Percentiles rank a stretch among this genome's conserved stretches.
Evolutionary conservation across 2,888 invertebrate species (phyloP).

Genomic region (Esperia sulphurella): DNA sequence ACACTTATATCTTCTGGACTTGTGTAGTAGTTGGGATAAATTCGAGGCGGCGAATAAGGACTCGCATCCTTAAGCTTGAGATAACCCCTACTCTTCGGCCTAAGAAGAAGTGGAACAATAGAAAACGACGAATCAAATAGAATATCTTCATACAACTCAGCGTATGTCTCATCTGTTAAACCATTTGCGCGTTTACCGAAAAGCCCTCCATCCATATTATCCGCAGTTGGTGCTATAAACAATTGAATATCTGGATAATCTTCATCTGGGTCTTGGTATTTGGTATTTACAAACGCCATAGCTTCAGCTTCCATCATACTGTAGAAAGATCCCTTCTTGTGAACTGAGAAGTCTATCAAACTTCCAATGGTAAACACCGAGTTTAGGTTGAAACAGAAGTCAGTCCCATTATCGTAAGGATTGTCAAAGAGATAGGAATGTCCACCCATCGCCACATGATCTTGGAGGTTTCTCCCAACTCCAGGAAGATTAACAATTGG

Average conservation of each 20-base stretch:
- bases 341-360: conserved; percentile 80
- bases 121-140: conserved; percentile 84
- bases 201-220: conserved; percentile 88
- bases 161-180: conserved; percentile 82
- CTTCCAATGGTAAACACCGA: conserved; percentile 80
- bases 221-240: conserved; percentile 86
- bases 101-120: conserved; percentile 83
- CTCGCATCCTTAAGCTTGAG: conserved; percentile 83
- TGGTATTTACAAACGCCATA: conserved; percentile 88
- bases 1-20: conserved; percentile 85
- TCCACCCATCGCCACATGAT: conserved; percentile 90
- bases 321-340: conserved; percentile 83
- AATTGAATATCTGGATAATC: conserved; percentile 91
- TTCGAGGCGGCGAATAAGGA: conserved; percentile 87
- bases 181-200: conserved; percentile 85
- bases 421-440: conserved; percentile 85
- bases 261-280: conserved; percentile 81
- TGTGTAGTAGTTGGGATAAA: conserved; percentile 92
- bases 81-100: conserved; percentile 86
- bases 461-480: conserved; percentile 90
- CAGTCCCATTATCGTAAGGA: conserved; percentile 73
- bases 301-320: conserved; percentile 88
- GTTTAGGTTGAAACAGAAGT: conserved; percentile 84
- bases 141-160: conserved; percentile 84
- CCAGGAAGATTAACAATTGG: conserved; percentile 82